phyloP scores from a whole-genome alignment of 2,113 vertebrate species.

The Dunckerocampus dactyliophorus region DNA sequence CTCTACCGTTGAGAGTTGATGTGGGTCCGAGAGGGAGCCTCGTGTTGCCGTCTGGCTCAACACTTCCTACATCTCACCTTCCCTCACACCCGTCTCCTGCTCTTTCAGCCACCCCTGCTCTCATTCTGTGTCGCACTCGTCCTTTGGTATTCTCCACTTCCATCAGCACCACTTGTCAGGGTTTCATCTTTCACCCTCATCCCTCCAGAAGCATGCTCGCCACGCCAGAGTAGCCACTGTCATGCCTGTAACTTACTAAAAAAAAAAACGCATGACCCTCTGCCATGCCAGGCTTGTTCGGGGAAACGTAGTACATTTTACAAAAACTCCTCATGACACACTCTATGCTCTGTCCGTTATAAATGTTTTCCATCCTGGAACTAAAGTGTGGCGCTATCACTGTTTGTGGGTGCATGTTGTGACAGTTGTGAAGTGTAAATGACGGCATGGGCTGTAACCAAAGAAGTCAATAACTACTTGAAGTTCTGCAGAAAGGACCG shows the following conservation, averaged over 20 bases:
- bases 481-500: too few relatives aligned
- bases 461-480: too few relatives aligned
- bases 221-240: slow-evolving; percentile 24
- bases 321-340: neutral
- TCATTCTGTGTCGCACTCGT: slow-evolving; percentile 47
- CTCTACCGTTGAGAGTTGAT: slow-evolving; percentile 16
- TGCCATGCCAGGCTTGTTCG: neutral
- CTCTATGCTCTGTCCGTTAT: neutral
- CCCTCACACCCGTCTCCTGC: slow-evolving; percentile 12
- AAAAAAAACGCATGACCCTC: neutral
- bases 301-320: neutral
- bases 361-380: neutral
- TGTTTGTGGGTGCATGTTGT: neutral
- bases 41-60: slow-evolving; percentile 29
- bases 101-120: slow-evolving; percentile 20
- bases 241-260: slow-evolving; percentile 8
- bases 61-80: slow-evolving; percentile 29
- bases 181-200: slow-evolving; percentile 53
- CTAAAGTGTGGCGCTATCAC: neutral
- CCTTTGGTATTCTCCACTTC: slow-evolving; percentile 40
- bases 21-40: slow-evolving; percentile 28
- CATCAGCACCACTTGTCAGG: slow-evolving; percentile 57
- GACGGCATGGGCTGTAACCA: too few relatives aligned
- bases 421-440: too few relatives aligned
- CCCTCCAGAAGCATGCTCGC: slow-evolving; percentile 11